These are phyloP conservation scores for Arion vulgaris DNA, from an alignment of 1,140 invertebrate species.

Conservation along the genomic window DNA sequence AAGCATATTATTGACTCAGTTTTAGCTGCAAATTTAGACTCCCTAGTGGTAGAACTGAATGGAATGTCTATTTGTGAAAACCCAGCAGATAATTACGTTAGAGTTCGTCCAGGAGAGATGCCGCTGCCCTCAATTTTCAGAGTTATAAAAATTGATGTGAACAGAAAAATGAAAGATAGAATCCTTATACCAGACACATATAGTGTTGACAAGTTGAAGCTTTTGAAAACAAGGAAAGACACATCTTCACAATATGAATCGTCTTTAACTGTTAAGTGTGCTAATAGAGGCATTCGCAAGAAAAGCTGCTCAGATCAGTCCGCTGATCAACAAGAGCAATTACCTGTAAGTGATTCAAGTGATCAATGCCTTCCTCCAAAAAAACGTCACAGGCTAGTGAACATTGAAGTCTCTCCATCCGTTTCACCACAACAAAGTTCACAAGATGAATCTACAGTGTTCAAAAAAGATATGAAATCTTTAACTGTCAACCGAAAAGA, in stretches of 20 bases:
- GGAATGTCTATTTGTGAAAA: conserved; percentile 77
- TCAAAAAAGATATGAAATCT: neutral
- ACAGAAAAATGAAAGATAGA: conserved; percentile 72
- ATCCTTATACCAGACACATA: conserved; percentile 49
- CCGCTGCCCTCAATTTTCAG: conserved; percentile 74
- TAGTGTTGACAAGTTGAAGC: conserved; percentile 47
- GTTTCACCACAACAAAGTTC: conserved; percentile 66
- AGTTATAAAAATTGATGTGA: conserved; percentile 71
- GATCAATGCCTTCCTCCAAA: conserved; percentile 90
- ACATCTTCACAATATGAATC: conserved; percentile 30
- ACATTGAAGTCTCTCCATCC: conserved; percentile 76
- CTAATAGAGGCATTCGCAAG: conserved; percentile 44
- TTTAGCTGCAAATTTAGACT: conserved; percentile 85
- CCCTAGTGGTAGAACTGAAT: conserved; percentile 82
- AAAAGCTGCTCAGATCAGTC: conserved; percentile 51
- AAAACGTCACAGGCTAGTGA: conserved; percentile 81
- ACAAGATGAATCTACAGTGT: neutral
- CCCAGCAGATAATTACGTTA: conserved; percentile 56
- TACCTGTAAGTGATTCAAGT: conserved; percentile 44
- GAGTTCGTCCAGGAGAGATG: conserved; percentile 66
- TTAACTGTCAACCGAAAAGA: conserved; percentile 49
- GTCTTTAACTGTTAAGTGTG: conserved; percentile 14
- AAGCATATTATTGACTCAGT: conserved; percentile 82
- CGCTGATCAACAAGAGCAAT: conserved; percentile 31
- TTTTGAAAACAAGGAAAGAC: conserved; percentile 46